phyloP scores from a whole-genome alignment of 2,113 vertebrate genomes.

The Epinephelus lanceolatus region DNA sequence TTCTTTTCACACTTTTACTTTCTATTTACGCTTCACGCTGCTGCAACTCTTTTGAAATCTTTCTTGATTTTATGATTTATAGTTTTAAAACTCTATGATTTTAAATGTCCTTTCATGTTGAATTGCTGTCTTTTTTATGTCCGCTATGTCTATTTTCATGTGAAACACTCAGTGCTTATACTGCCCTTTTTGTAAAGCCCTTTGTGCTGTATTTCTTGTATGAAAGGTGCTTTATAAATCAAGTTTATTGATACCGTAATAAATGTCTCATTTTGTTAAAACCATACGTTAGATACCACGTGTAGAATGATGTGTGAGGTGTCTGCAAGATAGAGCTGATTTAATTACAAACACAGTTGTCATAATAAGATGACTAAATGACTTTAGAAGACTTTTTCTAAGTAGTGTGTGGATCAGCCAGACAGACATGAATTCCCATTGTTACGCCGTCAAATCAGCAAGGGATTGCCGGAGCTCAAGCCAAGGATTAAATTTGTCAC shows the following conservation, averaged over 20 bases:
- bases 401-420: conserved; percentile 51
- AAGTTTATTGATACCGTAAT: not conserved
- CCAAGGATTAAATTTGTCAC: conserved; percentile 75
- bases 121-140: no score
- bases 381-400: conserved; percentile 31
- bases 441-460: conserved; percentile 61
- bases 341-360: conserved; percentile 17
- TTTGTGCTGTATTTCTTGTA: no score
- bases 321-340: conserved; percentile 27
- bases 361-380: conserved; percentile 41
- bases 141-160: no score
- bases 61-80: no score
- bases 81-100: no score
- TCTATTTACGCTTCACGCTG: not conserved
- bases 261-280: not conserved
- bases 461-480: conserved; percentile 62
- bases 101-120: no score
- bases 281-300: not conserved
- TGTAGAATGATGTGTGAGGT: not conserved
- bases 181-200: no score
- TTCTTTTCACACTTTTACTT: not conserved
- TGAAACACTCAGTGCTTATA: no score
- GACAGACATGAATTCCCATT: conserved; percentile 59
- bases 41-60: no score
- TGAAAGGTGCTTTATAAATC: no score